phyloP scores from a whole-genome alignment of 1,140 invertebrate species.

The Drosophila nigromelanica region DNA sequence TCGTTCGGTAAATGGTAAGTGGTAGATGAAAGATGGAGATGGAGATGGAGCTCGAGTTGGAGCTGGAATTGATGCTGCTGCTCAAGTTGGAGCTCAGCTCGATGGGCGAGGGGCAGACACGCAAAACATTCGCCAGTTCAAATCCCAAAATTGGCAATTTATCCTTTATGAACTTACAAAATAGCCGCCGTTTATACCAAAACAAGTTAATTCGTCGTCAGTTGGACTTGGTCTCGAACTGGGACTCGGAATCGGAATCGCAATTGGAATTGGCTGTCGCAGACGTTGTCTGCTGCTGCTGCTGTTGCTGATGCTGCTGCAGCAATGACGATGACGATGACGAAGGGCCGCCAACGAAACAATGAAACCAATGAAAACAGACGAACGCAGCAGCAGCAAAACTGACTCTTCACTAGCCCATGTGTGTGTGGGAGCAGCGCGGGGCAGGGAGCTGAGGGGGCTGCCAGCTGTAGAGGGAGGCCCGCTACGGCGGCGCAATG shows the following conservation, averaged over 20 bases:
- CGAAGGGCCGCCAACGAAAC: constrained; percentile 81
- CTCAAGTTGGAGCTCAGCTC: constrained; percentile 6
- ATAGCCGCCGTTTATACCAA: constrained; percentile 83
- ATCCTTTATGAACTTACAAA: constrained; percentile 84
- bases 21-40: constrained; percentile 45
- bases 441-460: constrained; percentile 1
- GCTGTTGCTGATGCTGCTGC: neutral
- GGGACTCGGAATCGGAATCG: constrained; percentile 9
- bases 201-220: constrained; percentile 82
- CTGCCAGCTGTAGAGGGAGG: constrained; percentile 7
- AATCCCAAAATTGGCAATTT: constrained; percentile 84
- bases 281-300: constrained; percentile 13
- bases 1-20: constrained; percentile 51
- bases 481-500: constrained; percentile 65
- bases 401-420: constrained; percentile 22
- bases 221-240: constrained; percentile 31
- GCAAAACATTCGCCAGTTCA: constrained; percentile 79
- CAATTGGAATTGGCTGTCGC: constrained; percentile 23
- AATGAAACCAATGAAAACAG: constrained; percentile 68
- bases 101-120: constrained; percentile 48
- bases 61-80: neutral
- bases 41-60: constrained; percentile 3
- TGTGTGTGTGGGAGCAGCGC: no score
- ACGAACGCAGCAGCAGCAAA: constrained; percentile 48
- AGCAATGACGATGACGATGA: constrained; percentile 58